These are phyloP conservation scores for Cephus sareptanus DNA, from an alignment of 2,888 invertebrate species.

Conservation along the genomic window DNA sequence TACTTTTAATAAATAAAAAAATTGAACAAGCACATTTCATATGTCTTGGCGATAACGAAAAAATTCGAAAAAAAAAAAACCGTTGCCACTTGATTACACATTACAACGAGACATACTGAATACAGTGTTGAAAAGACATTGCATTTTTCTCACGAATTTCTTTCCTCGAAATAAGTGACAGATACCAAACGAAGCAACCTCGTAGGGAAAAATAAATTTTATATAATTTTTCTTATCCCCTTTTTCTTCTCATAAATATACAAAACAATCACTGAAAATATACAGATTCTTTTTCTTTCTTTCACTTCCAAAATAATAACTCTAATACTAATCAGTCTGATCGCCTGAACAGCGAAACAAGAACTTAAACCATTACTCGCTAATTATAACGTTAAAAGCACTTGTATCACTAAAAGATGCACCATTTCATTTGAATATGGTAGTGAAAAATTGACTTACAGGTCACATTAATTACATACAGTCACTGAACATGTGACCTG, in stretches of 20 bases:
- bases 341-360: not conserved
- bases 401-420: not conserved
- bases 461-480: not conserved
- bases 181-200: not conserved
- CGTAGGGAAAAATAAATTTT: not conserved
- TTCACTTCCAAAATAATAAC: not conserved
- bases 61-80: no score
- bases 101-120: not conserved
- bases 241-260: not conserved
- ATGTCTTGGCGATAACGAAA: no score
- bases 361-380: not conserved
- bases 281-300: not conserved
- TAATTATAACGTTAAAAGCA: not conserved
- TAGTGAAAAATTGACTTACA: not conserved
- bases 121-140: not conserved
- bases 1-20: no score
- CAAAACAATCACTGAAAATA: not conserved
- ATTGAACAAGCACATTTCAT: no score
- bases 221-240: not conserved
- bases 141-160: not conserved
- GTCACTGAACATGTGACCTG: not conserved
- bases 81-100: not conserved
- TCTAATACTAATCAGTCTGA: not conserved
- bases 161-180: not conserved
- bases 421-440: not conserved